Base-by-base conservation (phyloP, 2,113 vertebrate genomes). In the Gambusia holbrooki region DNA sequence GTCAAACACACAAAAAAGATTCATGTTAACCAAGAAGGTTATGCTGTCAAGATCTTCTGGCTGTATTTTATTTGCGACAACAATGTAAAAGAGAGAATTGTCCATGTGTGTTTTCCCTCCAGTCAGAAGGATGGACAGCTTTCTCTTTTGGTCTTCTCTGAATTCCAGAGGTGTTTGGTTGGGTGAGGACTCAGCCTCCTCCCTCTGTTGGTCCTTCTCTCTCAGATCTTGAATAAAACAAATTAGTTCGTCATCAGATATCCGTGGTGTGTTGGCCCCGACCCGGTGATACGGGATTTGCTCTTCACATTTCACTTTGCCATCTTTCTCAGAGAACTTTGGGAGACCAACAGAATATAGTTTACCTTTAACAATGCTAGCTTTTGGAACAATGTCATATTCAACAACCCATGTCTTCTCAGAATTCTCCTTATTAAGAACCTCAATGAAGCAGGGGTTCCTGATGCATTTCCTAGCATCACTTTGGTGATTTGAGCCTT, bases 1-100 rank as follows among this genome's bases (percentile, higher is more conserved):
- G 74, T 95, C 95, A 83, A 95, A 95, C 45, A 94, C 93, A 9
- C 94, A 95, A 60, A 95, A 94, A 0, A 95, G 54, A 0, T 94
- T 95, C 81, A 96, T 79, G 73, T 82, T 61, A 82, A 89, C 72
- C 76, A 96, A 82, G 66, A 95, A 96, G 69, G 75, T 76, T 10
- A 94, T 84, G 15, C 4, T 48, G 6, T 88, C 85, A 13, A 95
- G 83, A 73, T 94, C 28, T 0, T 89, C 76, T 0, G 87, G 73
- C 19, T 87, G 77, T 0, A 93, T 93, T 64, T 88, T 89, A 83
- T 95, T 95, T 66, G 91, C 93, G 0, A 95, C 93, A 66, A 95
- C 79, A 10, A 96, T 40, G 75, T 94, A 95, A 79, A 76, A 14
- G 0, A 93, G 63, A 45, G 92, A 90, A 66, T 93, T 68, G 33